A percentile compares a stretch with the other conserved stretches of the same genome.
These are phyloP conservation scores for Tyto alba DNA, from an alignment of 2,113 vertebrate species.

Conservation along the genomic window DNA sequence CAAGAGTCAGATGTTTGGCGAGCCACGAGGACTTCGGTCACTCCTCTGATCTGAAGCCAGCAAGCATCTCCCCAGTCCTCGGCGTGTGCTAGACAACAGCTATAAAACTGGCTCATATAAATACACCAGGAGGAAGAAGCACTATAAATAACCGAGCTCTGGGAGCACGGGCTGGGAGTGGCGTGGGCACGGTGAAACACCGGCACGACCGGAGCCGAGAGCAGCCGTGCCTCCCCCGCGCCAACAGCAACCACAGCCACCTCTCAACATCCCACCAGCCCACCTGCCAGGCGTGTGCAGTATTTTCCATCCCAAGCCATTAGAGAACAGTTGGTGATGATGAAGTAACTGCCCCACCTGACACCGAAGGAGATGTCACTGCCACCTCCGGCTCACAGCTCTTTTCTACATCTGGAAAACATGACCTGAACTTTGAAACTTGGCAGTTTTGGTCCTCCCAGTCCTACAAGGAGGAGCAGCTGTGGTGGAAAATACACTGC, in stretches of 20 bases:
- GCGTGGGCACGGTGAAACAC: background rate
- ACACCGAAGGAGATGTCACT: background rate
- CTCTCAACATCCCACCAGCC: background rate
- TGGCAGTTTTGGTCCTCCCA: background rate
- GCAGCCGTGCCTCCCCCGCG: fast-evolving
- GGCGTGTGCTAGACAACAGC: background rate
- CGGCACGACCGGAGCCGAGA: background rate
- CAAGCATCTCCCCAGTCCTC: background rate
- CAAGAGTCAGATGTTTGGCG: background rate
- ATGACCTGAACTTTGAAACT: background rate
- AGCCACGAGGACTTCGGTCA: background rate
- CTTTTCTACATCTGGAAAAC: background rate
- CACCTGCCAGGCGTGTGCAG: background rate
- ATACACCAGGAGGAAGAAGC: background rate
- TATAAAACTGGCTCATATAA: background rate
- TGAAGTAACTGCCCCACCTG: background rate
- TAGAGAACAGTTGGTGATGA: background rate
- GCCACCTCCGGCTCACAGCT: background rate
- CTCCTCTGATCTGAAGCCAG: background rate
- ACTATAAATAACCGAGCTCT: background rate
- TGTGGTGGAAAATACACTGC: background rate
- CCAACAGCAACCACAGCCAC: background rate
- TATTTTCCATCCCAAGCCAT: background rate
- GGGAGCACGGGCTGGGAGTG: fast-evolving
- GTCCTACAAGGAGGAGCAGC: background rate